These are phyloP conservation scores for Agrotis exclamationis DNA, from an alignment of 2,888 invertebrate genomes.

Conservation along the genomic window DNA sequence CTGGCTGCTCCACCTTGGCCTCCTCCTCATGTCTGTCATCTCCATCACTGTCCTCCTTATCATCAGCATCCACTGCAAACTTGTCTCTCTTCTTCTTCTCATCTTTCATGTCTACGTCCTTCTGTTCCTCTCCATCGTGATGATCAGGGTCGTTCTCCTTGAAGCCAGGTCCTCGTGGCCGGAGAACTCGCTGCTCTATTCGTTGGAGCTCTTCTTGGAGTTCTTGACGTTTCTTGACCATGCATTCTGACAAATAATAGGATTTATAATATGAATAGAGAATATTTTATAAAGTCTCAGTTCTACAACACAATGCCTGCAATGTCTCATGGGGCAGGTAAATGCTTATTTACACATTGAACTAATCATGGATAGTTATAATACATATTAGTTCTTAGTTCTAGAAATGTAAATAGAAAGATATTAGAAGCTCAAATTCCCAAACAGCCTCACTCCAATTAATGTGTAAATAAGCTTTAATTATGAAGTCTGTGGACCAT, in stretches of 20 bases:
- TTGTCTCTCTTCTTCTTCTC: slow-evolving; percentile 60
- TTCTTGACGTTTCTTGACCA: slow-evolving; percentile 92
- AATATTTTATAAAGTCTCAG: neutral
- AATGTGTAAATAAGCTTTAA: neutral
- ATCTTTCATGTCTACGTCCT: slow-evolving; percentile 45
- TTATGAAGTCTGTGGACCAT: neutral
- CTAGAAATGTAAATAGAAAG: no score
- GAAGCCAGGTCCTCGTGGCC: slow-evolving; percentile 75
- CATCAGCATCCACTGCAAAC: slow-evolving; percentile 70
- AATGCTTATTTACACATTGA: slow-evolving; percentile 9
- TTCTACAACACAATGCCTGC: neutral
- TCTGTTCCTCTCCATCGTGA: slow-evolving; percentile 49
- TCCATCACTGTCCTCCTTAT: slow-evolving; percentile 86
- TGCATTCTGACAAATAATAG: slow-evolving; percentile 89
- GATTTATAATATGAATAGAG: neutral
- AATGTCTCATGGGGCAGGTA: slow-evolving; percentile 1
- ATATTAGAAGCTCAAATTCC: neutral
- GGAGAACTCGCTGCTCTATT: slow-evolving; percentile 91
- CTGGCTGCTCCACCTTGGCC: slow-evolving; percentile 40
- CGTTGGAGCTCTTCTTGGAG: slow-evolving; percentile 92
- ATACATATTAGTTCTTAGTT: no score
- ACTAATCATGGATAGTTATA: neutral
- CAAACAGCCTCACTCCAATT: neutral
- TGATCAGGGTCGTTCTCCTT: slow-evolving; percentile 81
- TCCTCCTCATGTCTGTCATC: slow-evolving; percentile 79